These are phyloP conservation scores for Limosa lapponica DNA, from an alignment of 2,797 vertebrate species.

Conservation along the genomic window DNA sequence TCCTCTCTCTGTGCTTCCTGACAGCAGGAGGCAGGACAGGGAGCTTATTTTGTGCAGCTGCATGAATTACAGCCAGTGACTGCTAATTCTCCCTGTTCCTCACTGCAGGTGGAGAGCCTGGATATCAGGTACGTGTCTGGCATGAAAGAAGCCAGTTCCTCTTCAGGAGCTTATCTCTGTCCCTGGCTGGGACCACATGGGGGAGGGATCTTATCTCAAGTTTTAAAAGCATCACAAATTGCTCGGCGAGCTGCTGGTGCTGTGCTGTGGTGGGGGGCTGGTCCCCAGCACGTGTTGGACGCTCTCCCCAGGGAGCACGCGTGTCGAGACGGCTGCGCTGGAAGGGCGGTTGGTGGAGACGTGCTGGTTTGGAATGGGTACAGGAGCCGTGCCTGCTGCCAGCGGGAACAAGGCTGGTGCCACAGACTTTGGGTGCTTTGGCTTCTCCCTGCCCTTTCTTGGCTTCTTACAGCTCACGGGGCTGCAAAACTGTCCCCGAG, in stretches of 20 bases:
- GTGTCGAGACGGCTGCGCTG: background rate
- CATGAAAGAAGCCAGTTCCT: slow-evolving; percentile 14
- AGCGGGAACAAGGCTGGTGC: background rate
- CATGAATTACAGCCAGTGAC: slow-evolving; percentile 5
- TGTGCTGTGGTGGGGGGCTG: background rate
- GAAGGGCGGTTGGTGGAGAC: background rate
- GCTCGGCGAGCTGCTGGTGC: background rate
- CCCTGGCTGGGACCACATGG: background rate
- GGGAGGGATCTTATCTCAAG: background rate
- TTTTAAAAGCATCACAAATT: background rate
- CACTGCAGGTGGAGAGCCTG: slow-evolving; percentile 81
- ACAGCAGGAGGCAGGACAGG: background rate
- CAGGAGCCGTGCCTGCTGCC: background rate
- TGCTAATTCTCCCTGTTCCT: slow-evolving; percentile 61
- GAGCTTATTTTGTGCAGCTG: slow-evolving; percentile 6
- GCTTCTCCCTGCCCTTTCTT: background rate
- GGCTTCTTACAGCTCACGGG: background rate
- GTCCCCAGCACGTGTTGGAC: background rate
- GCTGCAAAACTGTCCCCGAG: background rate
- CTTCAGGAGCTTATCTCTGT: slow-evolving; percentile 39
- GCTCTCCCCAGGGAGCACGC: background rate
- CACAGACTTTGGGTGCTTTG: background rate
- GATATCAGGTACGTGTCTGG: slow-evolving; percentile 77
- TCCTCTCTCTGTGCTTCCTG: background rate
- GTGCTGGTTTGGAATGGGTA: background rate